Conservation (phyloP, 2,113 vertebrate species). For the Rafetus swinhoei region DNA sequence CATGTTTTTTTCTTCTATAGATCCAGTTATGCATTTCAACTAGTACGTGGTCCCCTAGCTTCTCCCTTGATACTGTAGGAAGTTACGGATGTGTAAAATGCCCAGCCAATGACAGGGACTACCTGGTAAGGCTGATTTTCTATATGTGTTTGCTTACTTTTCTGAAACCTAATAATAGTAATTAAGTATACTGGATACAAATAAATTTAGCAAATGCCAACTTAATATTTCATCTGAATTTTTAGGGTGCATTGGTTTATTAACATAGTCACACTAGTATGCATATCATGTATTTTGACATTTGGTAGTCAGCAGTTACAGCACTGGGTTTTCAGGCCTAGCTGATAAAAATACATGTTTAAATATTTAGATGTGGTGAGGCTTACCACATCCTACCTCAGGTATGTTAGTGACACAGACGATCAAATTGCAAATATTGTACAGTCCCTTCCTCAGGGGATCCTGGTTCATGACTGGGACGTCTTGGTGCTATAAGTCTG, state of each 20-base stretch:
- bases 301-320: not conserved
- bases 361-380: fast-evolving
- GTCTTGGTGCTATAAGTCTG: not conserved
- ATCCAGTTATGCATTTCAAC: slow-evolving; percentile 94
- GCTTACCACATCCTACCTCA: not conserved
- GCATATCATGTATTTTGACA: not conserved
- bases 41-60: slow-evolving; percentile 90
- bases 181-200: not conserved
- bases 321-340: not conserved
- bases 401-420: not conserved
- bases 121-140: slow-evolving; percentile 82
- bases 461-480: not conserved
- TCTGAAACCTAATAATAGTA: not conserved
- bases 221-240: not conserved
- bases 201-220: not conserved
- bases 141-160: not conserved
- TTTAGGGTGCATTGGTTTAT: not conserved
- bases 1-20: slow-evolving; percentile 71
- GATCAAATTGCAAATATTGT: not conserved
- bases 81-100: slow-evolving; percentile 96
- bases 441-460: not conserved
- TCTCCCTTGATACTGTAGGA: slow-evolving; percentile 96
- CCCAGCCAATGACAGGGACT: slow-evolving; percentile 88
- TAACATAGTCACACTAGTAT: not conserved
- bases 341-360: not conserved